These are phyloP conservation scores for Ceratina calcarata DNA, from an alignment of 1,140 invertebrate species.

Conservation along the genomic window DNA sequence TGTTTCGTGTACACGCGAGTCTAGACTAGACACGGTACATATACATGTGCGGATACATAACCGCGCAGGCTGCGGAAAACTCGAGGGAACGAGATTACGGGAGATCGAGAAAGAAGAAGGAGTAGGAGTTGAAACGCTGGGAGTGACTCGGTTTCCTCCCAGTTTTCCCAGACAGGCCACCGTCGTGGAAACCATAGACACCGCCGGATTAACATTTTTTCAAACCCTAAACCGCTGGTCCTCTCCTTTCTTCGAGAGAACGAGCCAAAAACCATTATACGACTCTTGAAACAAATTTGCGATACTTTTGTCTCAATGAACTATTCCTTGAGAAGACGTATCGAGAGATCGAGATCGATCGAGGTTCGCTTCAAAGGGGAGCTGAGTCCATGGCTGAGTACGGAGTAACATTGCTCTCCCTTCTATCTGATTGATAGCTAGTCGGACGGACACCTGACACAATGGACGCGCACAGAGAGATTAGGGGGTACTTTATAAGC, in stretches of 20 bases:
- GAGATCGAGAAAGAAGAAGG: conserved; percentile 10
- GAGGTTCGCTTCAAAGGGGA: too few species aligned
- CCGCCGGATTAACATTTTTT: conserved; percentile 2
- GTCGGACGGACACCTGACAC: conserved; percentile 10
- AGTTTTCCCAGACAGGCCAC: not conserved
- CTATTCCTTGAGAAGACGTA: too few species aligned
- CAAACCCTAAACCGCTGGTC: too few species aligned
- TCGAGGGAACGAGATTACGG: conserved; percentile 33
- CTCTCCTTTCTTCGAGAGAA: too few species aligned
- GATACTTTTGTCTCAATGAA: too few species aligned
- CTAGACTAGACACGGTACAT: too few species aligned
- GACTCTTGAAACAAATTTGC: too few species aligned
- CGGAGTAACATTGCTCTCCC: not conserved
- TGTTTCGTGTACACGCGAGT: not conserved
- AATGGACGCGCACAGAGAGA: conserved; percentile 22
- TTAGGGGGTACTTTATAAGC: conserved; percentile 48
- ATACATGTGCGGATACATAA: not conserved
- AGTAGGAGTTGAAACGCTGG: conserved; percentile 11
- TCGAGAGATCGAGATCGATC: too few species aligned
- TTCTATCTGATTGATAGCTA: not conserved
- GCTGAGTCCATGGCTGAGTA: too few species aligned
- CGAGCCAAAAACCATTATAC: too few species aligned
- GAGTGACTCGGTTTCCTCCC: conserved; percentile 25
- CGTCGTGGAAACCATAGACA: not conserved
- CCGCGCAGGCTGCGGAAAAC: not conserved